Evolutionary conservation across 2,888 invertebrate species (phyloP), one percentile per base, ranked within the genome.

Genomic region (Vannuccia rotundouncinata): DNA sequence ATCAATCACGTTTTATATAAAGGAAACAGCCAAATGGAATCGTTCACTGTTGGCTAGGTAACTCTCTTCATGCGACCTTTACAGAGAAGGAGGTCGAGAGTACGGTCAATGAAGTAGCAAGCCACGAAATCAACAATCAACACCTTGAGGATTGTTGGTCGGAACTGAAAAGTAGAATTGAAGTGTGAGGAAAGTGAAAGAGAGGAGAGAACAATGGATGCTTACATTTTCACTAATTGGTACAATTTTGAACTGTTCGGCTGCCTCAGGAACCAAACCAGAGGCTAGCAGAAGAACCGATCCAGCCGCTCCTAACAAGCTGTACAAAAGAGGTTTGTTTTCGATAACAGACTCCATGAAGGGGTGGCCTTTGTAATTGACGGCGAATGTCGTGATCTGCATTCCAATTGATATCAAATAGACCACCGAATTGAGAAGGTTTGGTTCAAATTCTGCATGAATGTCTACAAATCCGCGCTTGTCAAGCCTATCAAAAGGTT

Each of bases 351-450:
- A 94, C 88, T 98, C 97, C 99, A 99, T 99, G 87, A 95, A 99
- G 0, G 99, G 99, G 88, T 95, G 93, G 1, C 99, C 99, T 96
- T 96, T 92, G 87, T 99, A 99, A 89, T 99, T 99, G 81, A 99
- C 95, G 81, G 96, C 97, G 89, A 99, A 99, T 13, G 99, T 99
- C 0, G 95, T 94, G 22, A 60, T 81, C 90, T 99, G 99, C 82
- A 99, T 90, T 22, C 96, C 93, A 92, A 98, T 93, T 0, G 97
- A 96, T 85, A 99, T 95, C 81, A 99, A 94, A 87, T 99, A 99
- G 17, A 99, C 97, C 0, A 97, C 96, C 85, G 96, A 95, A 89
- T 99, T 99, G 59, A 99, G 91, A 82, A 99, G 91, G 87, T 94
- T 95, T 1, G 98, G 95, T 84, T 93, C 92, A 88, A 98, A 99